These are phyloP conservation scores for Seira sanloemensis DNA, from an alignment of 2,888 invertebrate genomes.

Conservation along the genomic window DNA sequence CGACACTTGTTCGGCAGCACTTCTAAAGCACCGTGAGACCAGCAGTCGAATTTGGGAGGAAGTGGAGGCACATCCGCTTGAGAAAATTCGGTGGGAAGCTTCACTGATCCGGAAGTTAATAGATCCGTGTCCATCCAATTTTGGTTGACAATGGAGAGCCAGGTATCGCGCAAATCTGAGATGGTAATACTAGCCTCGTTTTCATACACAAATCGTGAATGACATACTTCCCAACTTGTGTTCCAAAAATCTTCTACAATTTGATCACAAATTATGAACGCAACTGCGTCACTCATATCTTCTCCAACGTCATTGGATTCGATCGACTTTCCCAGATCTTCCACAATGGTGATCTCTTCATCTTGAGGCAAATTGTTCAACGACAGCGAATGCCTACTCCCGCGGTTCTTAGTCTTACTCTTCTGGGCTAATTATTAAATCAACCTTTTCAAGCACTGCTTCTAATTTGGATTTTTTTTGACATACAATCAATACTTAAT, in stretches of 20 bases:
- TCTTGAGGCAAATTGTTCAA: no score
- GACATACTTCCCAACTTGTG: constrained; percentile 52
- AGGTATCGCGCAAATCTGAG: constrained; percentile 52
- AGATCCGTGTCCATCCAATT: constrained; percentile 46
- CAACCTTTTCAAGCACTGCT: no score
- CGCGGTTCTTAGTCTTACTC: no score
- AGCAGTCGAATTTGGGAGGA: constrained; percentile 52
- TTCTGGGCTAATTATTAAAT: no score
- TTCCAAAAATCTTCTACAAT: constrained; percentile 50
- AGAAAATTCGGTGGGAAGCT: not conserved
- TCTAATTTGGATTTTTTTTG: no score
- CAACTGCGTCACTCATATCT: no score
- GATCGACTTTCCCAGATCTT: no score
- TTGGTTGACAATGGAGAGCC: constrained; percentile 41
- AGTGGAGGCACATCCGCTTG: constrained; percentile 24
- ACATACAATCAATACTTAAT: no score
- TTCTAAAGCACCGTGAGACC: constrained; percentile 58
- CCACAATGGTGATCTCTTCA: no score
- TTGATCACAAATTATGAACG: constrained; percentile 17
- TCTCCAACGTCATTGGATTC: no score
- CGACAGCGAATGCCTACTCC: no score
- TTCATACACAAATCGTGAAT: constrained; percentile 24
- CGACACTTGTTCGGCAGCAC: constrained; percentile 33
- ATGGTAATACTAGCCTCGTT: constrained; percentile 6
- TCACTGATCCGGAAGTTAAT: not conserved